Base-by-base conservation (phyloP, 2,113 vertebrate genomes). In the Ascaphus truei region DNA sequence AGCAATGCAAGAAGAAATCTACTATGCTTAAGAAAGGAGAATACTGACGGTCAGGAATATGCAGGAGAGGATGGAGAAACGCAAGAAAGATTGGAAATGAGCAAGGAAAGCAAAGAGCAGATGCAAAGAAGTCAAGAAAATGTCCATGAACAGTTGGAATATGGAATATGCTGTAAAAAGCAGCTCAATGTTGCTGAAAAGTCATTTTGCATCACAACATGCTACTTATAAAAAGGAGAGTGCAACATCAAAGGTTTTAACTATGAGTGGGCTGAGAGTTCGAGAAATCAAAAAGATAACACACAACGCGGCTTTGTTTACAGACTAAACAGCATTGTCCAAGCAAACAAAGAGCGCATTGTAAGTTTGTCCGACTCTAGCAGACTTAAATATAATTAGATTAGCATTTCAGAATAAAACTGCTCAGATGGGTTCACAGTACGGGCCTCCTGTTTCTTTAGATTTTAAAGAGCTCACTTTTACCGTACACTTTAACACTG, bases 261-360 rank as follows among this genome's bases (percentile, higher is more conserved):
- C 22, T 36, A 29, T 29, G 41, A 51, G 55, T 59, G 55, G 66
- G 55, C 22, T 34, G 55, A 6, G 36, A 68, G 55, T 55, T 50
- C 16, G 15, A 60, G 11, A 60, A 59, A 60, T 50, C 31, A 68
- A 39, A 50, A 36, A 27, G 41, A 68, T 57, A 36, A 68, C 53
- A 50, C 36, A 58, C 55, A 34, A 27, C 13, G 30, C 30, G 4
- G 29, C 31, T 51, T 50, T 27, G 41, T 59, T 48, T 26, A 50
- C 15, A 37, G 65, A 68, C 65, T 68, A 59, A 68, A 58, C 41
- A 50, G 43, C n/a, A 47, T 47, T 62, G 20, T 65, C 23, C 43
- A 18, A 25, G 18, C 29, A 13, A 34, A 58, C 22, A 58, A 52
- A 20, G 2, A 48, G 30, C 39, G 27, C 23, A 68, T 58, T 58